Percentiles rank a stretch among this genome's conserved stretches.
phyloP scores from a whole-genome alignment of 2,113 vertebrate species.

The Todiramphus chloris region DNA sequence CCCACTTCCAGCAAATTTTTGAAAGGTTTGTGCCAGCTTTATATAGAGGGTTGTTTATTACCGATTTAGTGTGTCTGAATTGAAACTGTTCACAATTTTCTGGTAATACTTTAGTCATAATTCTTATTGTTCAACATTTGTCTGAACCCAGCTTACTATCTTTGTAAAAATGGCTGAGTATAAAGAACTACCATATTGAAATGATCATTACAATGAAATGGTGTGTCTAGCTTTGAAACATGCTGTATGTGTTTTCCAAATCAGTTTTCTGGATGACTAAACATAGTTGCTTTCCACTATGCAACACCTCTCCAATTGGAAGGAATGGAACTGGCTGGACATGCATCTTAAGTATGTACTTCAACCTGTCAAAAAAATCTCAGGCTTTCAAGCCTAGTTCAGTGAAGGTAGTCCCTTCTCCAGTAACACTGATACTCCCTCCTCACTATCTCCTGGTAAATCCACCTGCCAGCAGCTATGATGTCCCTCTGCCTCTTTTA shows the following conservation, averaged over 20 bases:
- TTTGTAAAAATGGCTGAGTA: background rate
- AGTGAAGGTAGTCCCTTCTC: background rate
- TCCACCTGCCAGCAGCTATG: background rate
- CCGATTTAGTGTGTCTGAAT: background rate
- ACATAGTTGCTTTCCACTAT: background rate
- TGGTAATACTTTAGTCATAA: background rate
- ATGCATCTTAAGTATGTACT: background rate
- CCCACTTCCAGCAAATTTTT: background rate
- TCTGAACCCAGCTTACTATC: background rate
- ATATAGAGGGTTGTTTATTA: background rate
- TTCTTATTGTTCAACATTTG: background rate
- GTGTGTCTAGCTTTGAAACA: background rate
- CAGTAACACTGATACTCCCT: background rate
- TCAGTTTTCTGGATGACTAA: background rate
- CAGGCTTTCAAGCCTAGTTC: background rate
- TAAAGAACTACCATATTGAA: background rate
- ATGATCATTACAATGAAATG: accelerated
- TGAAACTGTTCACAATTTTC: background rate
- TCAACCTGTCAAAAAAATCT: background rate
- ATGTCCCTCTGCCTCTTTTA: background rate
- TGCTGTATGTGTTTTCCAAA: background rate
- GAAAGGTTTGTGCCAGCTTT: background rate
- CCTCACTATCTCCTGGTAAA: background rate
- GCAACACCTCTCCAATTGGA: background rate
- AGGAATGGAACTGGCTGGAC: background rate